These are phyloP conservation scores for Caracal caracal DNA, from an alignment of 2,113 vertebrate genomes.

Conservation along the genomic window DNA sequence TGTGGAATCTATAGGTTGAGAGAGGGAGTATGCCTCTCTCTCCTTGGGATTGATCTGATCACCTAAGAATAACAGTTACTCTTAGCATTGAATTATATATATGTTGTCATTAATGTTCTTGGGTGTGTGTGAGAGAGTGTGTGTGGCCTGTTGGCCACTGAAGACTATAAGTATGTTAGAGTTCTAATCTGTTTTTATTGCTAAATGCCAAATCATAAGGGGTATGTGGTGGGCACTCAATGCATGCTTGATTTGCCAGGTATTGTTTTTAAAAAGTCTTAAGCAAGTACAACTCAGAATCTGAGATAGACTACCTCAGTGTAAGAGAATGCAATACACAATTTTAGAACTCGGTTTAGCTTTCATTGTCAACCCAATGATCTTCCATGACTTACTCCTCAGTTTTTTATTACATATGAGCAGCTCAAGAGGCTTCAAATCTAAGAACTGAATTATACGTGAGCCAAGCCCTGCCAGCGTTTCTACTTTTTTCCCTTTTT, in stretches of 20 bases:
- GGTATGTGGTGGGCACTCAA: not conserved
- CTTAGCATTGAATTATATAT: not conserved
- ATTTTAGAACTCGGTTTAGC: conserved; percentile 35
- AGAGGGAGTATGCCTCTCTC: not conserved
- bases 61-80: not conserved
- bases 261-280: not conserved
- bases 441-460: conserved; percentile 81
- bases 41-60: conserved; percentile 36
- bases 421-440: conserved; percentile 96
- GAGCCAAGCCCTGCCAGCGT: conserved; percentile 55
- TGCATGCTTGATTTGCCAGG: conserved; percentile 5
- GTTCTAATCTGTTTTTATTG: conserved; percentile 48
- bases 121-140: not conserved
- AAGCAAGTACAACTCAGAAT: not conserved
- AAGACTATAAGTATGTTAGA: conserved; percentile 39
- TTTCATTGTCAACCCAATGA: not conserved
- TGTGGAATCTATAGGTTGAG: not conserved
- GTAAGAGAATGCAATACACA: conserved; percentile 39
- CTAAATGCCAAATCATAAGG: not conserved
- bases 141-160: not conserved
- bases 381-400: conserved; percentile 86
- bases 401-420: conserved; percentile 99
- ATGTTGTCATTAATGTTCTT: not conserved
- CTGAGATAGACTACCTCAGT: not conserved
- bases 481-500: conserved; percentile 66